A percentile compares a stretch with the other conserved stretches of the same genome.
Evolutionary conservation across 2,888 invertebrate genomes (phyloP).

Genomic region (Caenorhabditis sulstoni): DNA sequence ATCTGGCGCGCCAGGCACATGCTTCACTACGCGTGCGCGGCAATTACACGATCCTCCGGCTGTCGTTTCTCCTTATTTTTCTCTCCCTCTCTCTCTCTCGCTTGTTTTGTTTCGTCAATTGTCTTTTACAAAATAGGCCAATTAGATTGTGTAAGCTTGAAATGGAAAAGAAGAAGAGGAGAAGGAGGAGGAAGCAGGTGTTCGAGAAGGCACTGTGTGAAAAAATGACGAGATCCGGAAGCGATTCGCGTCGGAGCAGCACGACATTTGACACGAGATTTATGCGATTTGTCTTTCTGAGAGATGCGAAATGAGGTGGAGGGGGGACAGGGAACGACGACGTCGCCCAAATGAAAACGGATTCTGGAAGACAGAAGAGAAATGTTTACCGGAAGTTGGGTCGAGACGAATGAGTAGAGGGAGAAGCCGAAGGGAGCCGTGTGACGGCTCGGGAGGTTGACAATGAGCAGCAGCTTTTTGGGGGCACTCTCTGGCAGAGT

Average conservation of each 20-base stretch:
- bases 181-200: conserved; percentile 4
- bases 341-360: conserved; percentile 5
- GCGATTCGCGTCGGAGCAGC: neutral
- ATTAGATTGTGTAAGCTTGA: conserved; percentile 10
- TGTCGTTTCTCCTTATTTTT: neutral
- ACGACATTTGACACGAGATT: conserved; percentile 18
- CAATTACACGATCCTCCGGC: conserved; percentile 39
- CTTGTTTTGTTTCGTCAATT: conserved; percentile 27
- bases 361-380: conserved; percentile 9
- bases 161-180: neutral
- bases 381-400: conserved; percentile 38
- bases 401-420: conserved; percentile 29
- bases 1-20: conserved; percentile 26
- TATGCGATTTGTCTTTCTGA: conserved; percentile 20
- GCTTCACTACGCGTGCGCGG: neutral
- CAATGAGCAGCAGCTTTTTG: neutral
- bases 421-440: conserved; percentile 8
- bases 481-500: too few species aligned
- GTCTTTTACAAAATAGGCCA: conserved; percentile 31
- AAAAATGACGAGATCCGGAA: conserved; percentile 22
- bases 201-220: neutral
- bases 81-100: conserved; percentile 1
- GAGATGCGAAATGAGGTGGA: neutral
- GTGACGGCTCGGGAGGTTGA: neutral
- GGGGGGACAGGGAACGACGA: neutral